Conservation (phyloP, 2,113 vertebrate genomes). For the Campylomormyrus numenius region DNA sequence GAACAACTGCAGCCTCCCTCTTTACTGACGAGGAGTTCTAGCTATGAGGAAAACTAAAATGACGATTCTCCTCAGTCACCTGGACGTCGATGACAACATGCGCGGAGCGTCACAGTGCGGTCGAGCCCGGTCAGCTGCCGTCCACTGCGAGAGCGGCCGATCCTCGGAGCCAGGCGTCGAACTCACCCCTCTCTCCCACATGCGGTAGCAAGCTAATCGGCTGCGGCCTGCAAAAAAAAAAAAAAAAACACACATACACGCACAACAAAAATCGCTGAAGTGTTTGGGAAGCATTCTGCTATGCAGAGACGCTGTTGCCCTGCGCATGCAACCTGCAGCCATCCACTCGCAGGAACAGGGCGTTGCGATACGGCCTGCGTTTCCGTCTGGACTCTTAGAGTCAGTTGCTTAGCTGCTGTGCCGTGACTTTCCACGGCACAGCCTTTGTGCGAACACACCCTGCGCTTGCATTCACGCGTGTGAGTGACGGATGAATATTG, state of each 20-base stretch:
- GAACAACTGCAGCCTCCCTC: background rate
- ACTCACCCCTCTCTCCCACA: background rate
- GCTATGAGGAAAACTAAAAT: background rate
- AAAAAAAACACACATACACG: background rate
- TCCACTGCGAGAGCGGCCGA: background rate
- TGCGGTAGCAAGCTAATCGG: background rate
- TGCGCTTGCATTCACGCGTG: background rate
- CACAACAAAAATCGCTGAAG: background rate
- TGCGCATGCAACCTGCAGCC: background rate
- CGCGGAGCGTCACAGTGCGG: background rate
- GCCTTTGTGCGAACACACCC: background rate
- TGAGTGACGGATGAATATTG: background rate
- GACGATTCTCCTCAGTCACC: background rate
- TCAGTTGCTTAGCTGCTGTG: background rate
- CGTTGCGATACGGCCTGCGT: background rate
- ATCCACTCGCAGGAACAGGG: background rate
- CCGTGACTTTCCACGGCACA: background rate
- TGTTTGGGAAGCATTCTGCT: background rate
- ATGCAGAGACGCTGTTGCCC: background rate
- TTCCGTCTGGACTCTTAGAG: background rate
- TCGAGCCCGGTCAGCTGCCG: background rate
- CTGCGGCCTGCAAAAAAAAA: background rate
- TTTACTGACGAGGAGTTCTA: background rate
- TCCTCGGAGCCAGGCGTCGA: background rate
- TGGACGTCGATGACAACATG: background rate